These are phyloP conservation scores for Leguminivora glycinivorella DNA, from an alignment of 1,140 invertebrate genomes.

Conservation along the genomic window DNA sequence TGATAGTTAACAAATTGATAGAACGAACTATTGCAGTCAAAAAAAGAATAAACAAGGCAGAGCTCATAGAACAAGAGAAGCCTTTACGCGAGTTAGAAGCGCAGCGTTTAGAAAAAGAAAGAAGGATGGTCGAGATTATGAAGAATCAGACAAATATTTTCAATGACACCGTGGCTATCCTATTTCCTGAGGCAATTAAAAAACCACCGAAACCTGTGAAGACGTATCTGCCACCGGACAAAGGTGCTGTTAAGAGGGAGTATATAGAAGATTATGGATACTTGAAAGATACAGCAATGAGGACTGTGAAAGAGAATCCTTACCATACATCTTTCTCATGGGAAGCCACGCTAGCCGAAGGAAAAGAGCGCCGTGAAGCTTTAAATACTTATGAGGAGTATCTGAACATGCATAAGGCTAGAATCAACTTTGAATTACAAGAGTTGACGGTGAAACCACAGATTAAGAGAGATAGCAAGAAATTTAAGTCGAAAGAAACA, in stretches of 20 bases:
- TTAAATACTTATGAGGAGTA: conserved; percentile 60
- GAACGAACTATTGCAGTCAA: conserved; percentile 75
- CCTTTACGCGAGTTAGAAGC: conserved; percentile 72
- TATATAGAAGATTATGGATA: conserved; percentile 63
- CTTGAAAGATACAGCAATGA: conserved; percentile 48
- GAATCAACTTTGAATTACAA: conserved; percentile 49
- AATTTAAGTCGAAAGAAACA: background rate
- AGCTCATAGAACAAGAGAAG: conserved; percentile 72
- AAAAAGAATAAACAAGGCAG: conserved; percentile 70
- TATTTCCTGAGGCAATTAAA: conserved; percentile 74
- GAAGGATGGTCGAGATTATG: conserved; percentile 74
- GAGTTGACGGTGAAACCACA: background rate
- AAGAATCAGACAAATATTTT: conserved; percentile 74
- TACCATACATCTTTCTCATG: conserved; percentile 65
- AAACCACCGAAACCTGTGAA: conserved; percentile 58
- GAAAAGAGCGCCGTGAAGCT: conserved; percentile 63
- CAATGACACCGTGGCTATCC: conserved; percentile 74
- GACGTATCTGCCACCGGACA: conserved; percentile 55
- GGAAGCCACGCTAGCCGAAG: conserved; percentile 65
- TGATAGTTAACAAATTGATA: conserved; percentile 71
- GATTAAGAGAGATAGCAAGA: background rate
- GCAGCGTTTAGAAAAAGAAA: conserved; percentile 68
- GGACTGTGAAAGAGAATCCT: conserved; percentile 59
- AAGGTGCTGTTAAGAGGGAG: conserved; percentile 47
- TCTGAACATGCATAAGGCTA: conserved; percentile 60